Conservation (phyloP, 2,797 vertebrate genomes). For the Acanthurus lineatus region DNA sequence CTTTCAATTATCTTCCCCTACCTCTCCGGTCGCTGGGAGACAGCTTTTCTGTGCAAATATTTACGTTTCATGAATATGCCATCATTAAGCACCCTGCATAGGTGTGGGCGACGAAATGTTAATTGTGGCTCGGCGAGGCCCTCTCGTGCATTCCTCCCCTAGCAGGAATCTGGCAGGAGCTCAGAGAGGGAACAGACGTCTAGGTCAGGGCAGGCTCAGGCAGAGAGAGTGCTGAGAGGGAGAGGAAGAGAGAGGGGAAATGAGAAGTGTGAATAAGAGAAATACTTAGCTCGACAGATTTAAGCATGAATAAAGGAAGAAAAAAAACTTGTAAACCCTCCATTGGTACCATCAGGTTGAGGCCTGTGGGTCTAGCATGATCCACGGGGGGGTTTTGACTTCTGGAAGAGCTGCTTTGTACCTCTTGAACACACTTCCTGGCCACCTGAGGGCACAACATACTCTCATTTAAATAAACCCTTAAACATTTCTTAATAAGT, state of each 20-base stretch:
- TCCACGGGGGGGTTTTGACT: conserved; percentile 1
- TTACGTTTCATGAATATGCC: conserved; percentile 80
- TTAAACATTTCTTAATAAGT: conserved; percentile 5
- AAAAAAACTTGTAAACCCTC: conserved; percentile 25
- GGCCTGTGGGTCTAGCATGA: conserved; percentile 26
- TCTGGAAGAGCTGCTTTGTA: conserved; percentile 35
- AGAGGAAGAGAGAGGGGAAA: conserved; percentile 33
- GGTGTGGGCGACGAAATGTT: conserved; percentile 79
- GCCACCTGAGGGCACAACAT: conserved; percentile 29
- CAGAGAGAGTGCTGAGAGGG: conserved; percentile 38
- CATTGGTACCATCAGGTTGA: conserved; percentile 5
- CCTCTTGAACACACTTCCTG: conserved; percentile 8
- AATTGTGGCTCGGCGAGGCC: conserved; percentile 77
- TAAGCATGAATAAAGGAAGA: conserved; percentile 19
- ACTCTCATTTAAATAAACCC: conserved; percentile 21
- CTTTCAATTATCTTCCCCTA: conserved; percentile 77
- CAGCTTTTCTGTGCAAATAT: conserved; percentile 80
- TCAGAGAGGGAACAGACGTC: conserved; percentile 80
- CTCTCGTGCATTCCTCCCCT: conserved; percentile 75
- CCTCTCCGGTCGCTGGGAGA: conserved; percentile 73
- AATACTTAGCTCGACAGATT: conserved; percentile 6
- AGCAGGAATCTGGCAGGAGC: conserved; percentile 80
- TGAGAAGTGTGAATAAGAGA: conserved; percentile 19
- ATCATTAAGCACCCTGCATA: conserved; percentile 74
- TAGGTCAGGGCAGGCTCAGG: conserved; percentile 77